Percentiles rank a stretch among this genome's conserved stretches.
Conservation (phyloP, 2,797 vertebrate species). For the Gallinago stenura region DNA sequence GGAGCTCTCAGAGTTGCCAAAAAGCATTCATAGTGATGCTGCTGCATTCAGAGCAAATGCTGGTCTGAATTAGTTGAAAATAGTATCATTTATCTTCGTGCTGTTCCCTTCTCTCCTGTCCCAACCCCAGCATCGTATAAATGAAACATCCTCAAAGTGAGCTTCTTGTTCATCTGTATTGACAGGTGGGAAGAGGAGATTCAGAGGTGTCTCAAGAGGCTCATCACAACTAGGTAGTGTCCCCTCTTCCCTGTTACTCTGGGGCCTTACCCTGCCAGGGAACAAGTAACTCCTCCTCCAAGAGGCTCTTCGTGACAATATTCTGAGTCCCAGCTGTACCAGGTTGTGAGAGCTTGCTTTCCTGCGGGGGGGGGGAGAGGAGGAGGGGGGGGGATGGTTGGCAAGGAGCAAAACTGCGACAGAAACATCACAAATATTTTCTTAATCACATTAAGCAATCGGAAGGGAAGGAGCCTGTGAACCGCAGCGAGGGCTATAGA, state of each 20-base stretch:
- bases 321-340: background rate
- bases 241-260: background rate
- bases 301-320: background rate
- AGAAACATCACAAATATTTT: background rate
- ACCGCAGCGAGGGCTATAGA: background rate
- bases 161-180: background rate
- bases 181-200: background rate
- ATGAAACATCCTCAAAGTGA: background rate
- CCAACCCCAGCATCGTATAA: background rate
- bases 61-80: constrained; percentile 3
- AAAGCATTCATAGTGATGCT: background rate
- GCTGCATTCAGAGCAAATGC: background rate
- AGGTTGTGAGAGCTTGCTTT: background rate
- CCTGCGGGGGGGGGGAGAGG: background rate
- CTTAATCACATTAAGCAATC: background rate
- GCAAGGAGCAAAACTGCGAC: background rate
- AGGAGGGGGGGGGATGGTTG: background rate
- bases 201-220: background rate
- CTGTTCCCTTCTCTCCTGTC: background rate
- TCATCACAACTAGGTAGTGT: background rate
- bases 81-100: background rate
- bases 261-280: background rate
- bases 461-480: background rate
- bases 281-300: background rate
- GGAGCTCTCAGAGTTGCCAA: background rate